Evolutionary conservation across 2,797 vertebrate species (phyloP), one percentile per base, ranked within the genome.

Genomic region (Chelonia mydas): DNA sequence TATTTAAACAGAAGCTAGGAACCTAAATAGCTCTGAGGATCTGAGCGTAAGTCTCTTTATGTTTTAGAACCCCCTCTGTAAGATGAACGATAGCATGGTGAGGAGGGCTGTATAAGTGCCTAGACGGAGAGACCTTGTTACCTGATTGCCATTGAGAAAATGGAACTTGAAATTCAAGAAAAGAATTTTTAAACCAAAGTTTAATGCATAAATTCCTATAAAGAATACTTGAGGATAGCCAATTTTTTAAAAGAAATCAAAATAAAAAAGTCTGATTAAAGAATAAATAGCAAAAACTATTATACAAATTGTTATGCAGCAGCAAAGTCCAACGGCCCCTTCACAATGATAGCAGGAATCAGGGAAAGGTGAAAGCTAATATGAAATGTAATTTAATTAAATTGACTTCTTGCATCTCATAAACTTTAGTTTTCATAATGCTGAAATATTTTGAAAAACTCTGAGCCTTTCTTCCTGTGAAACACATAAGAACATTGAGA

Each of bases 311-410:
- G 2, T 1, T 0, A 15, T 16, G 4, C 28, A 86, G 19, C 81
- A 90, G 31, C 17, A 17, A 37, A 59, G 82, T 65, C 15, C 53
- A 84, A 31, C 37, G 90, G 47, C 50, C 61, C 7, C 41, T 95
- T 83, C 59, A 93, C 94, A 45, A 5, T 72, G 61, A 41, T 86
- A 87, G 90, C 84, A 90, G 78, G 31, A 74, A 47, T 47, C 41
- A 49, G 50, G 55, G 51, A 45, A 88, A 54, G 89, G 59, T 68
- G 84, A 45, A 90, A 95, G 80, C 50, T 81, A 80, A 47, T 10
- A 59, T 54, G 59, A 88, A 88, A 51, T 83, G 10, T 27, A 50
- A 84, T 83, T 96, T 93, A 86, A 94, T 96, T 96, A 94, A 72
- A 88, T 92, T 89, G 10, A 11, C 65, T 88, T 92, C 7, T 45